These are phyloP conservation scores for Cabera pusaria DNA, from an alignment of 2,888 invertebrate species.

Conservation along the genomic window DNA sequence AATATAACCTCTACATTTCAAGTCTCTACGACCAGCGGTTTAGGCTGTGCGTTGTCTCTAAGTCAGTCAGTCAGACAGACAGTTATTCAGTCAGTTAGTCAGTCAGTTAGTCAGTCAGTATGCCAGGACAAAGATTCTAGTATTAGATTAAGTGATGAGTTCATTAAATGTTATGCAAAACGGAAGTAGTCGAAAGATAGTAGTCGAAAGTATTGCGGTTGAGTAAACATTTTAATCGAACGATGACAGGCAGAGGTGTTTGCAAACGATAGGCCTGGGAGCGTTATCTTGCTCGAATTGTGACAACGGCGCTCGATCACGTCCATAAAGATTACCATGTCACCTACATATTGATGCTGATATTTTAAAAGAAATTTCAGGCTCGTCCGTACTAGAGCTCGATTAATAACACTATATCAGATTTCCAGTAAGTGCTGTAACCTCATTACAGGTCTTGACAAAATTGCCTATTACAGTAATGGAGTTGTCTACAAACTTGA, in stretches of 20 bases:
- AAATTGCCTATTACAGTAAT: constrained; percentile 56
- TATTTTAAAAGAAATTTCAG: constrained; percentile 29
- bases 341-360: constrained; percentile 6
- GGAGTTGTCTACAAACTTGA: constrained; percentile 30
- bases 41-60: too few species aligned
- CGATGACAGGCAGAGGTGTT: constrained; percentile 42
- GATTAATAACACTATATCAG: constrained; percentile 49
- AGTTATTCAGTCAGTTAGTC: too few species aligned
- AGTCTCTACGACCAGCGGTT: too few species aligned
- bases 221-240: constrained; percentile 44
- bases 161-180: too few species aligned
- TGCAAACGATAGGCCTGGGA: constrained; percentile 3
- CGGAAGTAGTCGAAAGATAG: too few species aligned
- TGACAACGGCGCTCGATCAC: constrained; percentile 14
- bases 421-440: constrained; percentile 45
- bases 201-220: too few species aligned
- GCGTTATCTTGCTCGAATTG: constrained; percentile 9
- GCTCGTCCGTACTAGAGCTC: constrained; percentile 41
- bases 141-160: too few species aligned
- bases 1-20: too few species aligned
- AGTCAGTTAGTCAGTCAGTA: too few species aligned
- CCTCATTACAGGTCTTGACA: constrained; percentile 49
- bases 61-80: too few species aligned
- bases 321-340: constrained; percentile 7
- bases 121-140: too few species aligned